Evolutionary conservation across 2,888 invertebrate species (phyloP), one percentile per base, ranked within the genome.

Genomic region (Ectemnius lituratus): DNA sequence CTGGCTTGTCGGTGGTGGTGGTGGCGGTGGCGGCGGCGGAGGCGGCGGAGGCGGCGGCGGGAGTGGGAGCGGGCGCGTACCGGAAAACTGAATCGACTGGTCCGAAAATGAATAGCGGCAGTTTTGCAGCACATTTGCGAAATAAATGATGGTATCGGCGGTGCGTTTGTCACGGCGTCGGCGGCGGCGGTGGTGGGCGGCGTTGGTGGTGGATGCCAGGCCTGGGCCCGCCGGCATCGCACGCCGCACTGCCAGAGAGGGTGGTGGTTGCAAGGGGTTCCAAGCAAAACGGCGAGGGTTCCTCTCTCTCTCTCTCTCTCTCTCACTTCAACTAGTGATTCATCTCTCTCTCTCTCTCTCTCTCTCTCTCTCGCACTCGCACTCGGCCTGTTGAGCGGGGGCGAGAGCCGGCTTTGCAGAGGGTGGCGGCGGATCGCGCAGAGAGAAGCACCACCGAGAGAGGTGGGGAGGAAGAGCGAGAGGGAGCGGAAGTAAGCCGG

Each of bases 131-230:
- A 87, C 89, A 90, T 90, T 91, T 90, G 89, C 87, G 86, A 89
- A 91, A 91, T 90, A 91, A 91, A 91, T 90, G 90, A 91, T 90
- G 90, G 88, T 89, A 91, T 90, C 90, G 90, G 87, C 87, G 89
- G 86, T 86, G 88, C 90, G 89, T 91, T 91, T 91, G 90, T 90
- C 90, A 91, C 90, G 87, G 84, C 74, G 70, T 80, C 79, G 75
- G 81, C 75, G 78, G 76, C 3, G 11, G 47, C 13, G 47, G 47
- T 14, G 11, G 52, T 1, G 1, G 52, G 52, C 1, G 5, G n/a
- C 4, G n/a, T 16, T 14, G 52, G 52, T 11, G 52, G 52, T 14
- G 52, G 52, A 13, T 11, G 52, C 8, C n/a, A 14, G n/a, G 16
- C 3, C 52, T 52, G 78, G 61, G 58, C 72, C 67, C 73, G 77